phyloP scores from a whole-genome alignment of 2,888 invertebrate genomes.

The Melipona bicolor region DNA sequence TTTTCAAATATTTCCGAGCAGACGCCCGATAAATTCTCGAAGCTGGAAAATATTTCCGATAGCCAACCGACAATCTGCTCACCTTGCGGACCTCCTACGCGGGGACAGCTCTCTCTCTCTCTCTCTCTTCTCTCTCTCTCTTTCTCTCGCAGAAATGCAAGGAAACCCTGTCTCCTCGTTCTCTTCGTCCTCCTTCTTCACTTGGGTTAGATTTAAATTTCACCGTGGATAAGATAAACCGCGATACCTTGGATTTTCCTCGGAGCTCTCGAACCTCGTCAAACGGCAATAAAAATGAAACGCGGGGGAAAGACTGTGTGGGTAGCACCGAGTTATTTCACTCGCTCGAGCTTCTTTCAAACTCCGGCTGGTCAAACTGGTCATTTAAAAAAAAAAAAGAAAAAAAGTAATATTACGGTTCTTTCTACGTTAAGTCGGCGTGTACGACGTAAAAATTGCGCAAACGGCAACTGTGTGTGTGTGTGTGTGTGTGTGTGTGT shows the following conservation, averaged over 20 bases:
- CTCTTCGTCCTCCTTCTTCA: not conserved
- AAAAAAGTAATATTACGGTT: too few species aligned
- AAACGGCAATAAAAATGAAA: not conserved
- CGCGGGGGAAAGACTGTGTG: not conserved
- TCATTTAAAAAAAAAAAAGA: too few species aligned
- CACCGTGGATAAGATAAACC: constrained; percentile 69
- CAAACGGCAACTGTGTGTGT: too few species aligned
- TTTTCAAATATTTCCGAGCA: constrained; percentile 80
- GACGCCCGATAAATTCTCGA: constrained; percentile 80
- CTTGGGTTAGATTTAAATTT: constrained; percentile 69
- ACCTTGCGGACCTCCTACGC: constrained; percentile 70
- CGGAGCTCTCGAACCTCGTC: not conserved
- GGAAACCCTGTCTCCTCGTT: constrained; percentile 20
- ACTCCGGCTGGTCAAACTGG: not conserved
- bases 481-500: not conserved
- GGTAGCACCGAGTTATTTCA: not conserved
- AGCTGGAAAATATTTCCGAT: constrained; percentile 80
- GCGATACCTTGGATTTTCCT: constrained; percentile 47
- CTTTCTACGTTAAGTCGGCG: not conserved
- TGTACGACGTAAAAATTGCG: constrained; percentile 26
- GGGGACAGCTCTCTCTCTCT: constrained; percentile 40
- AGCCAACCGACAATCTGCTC: constrained; percentile 73
- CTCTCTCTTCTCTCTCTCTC: constrained; percentile 4
- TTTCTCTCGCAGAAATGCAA: constrained; percentile 27
- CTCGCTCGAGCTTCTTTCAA: not conserved